Conservation (phyloP, 37 sponge, comb jelly and placozoan species). For the Beroe ovata region DNA sequence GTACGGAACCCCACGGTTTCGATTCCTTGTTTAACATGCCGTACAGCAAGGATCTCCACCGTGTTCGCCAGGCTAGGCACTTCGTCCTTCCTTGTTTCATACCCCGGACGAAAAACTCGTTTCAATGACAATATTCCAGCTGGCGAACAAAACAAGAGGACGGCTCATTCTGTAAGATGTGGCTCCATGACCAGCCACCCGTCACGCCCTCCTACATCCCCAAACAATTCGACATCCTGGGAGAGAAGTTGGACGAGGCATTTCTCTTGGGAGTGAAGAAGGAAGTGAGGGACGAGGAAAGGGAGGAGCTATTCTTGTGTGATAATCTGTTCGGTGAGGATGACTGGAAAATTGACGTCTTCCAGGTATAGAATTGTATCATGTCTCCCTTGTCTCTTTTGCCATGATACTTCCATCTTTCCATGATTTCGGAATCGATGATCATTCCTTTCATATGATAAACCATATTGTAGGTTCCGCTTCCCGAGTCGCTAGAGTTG, state of each 20-base stretch:
- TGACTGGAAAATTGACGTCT: background rate
- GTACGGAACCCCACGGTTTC: too few relatives aligned
- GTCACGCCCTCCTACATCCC: slow-evolving; percentile 27
- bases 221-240: background rate
- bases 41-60: too few relatives aligned
- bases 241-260: slow-evolving; percentile 40
- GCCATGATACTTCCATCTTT: too few relatives aligned
- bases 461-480: too few relatives aligned
- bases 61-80: too few relatives aligned
- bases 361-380: background rate
- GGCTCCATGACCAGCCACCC: background rate
- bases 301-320: background rate
- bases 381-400: too few relatives aligned
- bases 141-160: background rate
- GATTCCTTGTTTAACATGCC: too few relatives aligned
- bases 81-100: too few relatives aligned
- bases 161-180: background rate
- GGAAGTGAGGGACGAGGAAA: background rate
- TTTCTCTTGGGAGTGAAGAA: background rate
- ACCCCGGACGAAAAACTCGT: too few relatives aligned
- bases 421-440: too few relatives aligned
- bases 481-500: background rate
- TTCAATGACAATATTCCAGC: too few relatives aligned
- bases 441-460: too few relatives aligned
- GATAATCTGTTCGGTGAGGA: background rate